Conservation (phyloP, 2,888 invertebrate species). For the Hanleya hanleyi region DNA sequence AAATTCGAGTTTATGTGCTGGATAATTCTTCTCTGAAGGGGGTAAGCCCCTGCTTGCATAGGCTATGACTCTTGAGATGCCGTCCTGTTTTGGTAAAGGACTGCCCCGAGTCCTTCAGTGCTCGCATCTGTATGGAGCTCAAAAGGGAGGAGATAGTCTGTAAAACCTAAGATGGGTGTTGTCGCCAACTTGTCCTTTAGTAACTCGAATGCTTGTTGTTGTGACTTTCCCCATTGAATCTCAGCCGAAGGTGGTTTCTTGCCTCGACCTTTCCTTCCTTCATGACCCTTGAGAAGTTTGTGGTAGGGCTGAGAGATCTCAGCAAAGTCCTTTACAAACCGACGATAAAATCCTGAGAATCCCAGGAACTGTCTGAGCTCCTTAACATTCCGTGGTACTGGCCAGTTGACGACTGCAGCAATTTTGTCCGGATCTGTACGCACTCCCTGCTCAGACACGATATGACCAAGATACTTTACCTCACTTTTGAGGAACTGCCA, state of each 20-base stretch:
- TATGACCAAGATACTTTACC: constrained; percentile 5
- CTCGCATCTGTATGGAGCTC: not conserved
- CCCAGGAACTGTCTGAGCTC: constrained; percentile 6
- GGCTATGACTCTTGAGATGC: not conserved
- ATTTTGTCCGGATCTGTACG: constrained; percentile 4
- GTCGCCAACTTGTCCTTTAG: too few relatives aligned
- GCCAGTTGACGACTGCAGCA: constrained; percentile 1
- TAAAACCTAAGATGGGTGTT: too few relatives aligned
- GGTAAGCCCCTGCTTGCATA: not conserved
- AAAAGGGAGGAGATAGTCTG: too few relatives aligned
- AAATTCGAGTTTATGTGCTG: not conserved
- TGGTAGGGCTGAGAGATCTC: too few relatives aligned
- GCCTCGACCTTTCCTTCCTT: too few relatives aligned
- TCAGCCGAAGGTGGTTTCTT: too few relatives aligned
- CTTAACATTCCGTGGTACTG: not conserved
- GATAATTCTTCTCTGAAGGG: not conserved
- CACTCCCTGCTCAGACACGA: constrained; percentile 1
- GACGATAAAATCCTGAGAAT: constrained; percentile 11
- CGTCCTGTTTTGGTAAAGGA: not conserved
- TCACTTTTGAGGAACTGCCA: constrained; percentile 10
- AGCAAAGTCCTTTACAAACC: constrained; percentile 15
- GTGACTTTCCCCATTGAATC: too few relatives aligned
- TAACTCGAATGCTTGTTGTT: too few relatives aligned
- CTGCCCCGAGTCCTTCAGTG: not conserved
- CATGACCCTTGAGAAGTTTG: too few relatives aligned